Conservation (phyloP, 2,888 invertebrate species). For the Campoplex capitator region DNA sequence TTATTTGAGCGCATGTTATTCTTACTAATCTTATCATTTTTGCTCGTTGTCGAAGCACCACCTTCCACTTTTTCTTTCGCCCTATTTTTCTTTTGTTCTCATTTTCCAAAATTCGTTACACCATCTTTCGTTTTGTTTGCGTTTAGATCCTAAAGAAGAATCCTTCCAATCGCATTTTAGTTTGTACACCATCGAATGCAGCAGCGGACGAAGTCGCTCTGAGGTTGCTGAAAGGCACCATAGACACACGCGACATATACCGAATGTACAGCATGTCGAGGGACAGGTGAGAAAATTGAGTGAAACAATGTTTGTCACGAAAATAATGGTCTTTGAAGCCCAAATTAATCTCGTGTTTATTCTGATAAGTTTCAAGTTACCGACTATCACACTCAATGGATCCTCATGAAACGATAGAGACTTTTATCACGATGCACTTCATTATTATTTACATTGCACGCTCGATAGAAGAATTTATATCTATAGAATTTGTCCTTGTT, state of each 20-base stretch:
- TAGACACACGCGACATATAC: constrained; percentile 80
- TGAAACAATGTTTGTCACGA: not conserved
- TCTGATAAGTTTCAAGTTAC: not conserved
- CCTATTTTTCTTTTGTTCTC: constrained; percentile 9
- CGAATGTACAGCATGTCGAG: constrained; percentile 82
- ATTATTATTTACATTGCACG: not conserved
- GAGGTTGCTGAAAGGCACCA: constrained; percentile 82
- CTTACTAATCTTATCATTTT: not conserved
- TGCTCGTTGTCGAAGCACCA: not conserved
- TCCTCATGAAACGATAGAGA: not conserved
- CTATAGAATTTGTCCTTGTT: no score
- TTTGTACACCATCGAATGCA: constrained; percentile 90
- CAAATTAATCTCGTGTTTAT: not conserved
- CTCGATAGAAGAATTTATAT: not conserved
- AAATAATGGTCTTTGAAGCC: constrained; percentile 11
- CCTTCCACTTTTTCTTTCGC: not conserved
- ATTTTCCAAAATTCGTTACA: not conserved
- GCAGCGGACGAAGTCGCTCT: constrained; percentile 89
- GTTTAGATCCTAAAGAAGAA: constrained; percentile 78
- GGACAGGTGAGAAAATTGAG: constrained; percentile 67
- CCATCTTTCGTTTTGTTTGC: constrained; percentile 49
- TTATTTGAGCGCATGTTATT: not conserved
- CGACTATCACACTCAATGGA: not conserved
- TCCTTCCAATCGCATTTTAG: constrained; percentile 86
- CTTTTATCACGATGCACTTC: not conserved